Percentiles rank a stretch among this genome's conserved stretches.
Conservation (phyloP, 1,140 invertebrate genomes). For the Tetramorium simillimum region DNA sequence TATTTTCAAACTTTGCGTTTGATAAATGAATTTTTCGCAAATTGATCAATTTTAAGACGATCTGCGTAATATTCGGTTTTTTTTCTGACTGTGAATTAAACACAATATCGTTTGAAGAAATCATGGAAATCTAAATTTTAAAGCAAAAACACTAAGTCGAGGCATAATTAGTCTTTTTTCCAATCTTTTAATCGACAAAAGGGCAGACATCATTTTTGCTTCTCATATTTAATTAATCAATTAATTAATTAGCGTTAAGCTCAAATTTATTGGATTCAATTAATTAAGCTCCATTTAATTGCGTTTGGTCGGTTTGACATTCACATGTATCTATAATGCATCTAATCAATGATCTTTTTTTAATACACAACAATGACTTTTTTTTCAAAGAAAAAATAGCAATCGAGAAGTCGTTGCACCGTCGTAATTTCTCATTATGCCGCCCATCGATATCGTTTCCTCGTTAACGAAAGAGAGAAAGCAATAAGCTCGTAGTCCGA, state of each 20-base stretch:
- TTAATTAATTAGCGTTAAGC: constrained; percentile 9
- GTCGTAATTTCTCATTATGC: background rate
- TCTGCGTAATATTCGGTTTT: no score
- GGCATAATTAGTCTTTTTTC: background rate
- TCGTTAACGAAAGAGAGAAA: constrained; percentile 76
- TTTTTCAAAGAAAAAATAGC: background rate
- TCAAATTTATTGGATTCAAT: background rate
- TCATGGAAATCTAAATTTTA: background rate
- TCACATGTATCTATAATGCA: background rate
- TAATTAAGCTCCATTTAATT: constrained; percentile 29
- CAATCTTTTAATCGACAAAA: background rate
- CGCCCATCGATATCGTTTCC: constrained; percentile 76
- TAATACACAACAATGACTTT: background rate
- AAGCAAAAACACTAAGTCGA: background rate
- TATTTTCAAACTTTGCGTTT: background rate
- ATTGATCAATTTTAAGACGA: background rate
- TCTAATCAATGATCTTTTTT: background rate
- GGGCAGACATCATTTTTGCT: background rate
- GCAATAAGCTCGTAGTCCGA: constrained; percentile 67
- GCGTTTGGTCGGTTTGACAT: background rate
- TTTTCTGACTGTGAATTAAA: no score
- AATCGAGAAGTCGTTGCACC: constrained; percentile 28
- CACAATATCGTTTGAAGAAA: background rate
- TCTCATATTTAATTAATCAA: constrained; percentile 5
- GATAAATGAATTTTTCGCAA: constrained; percentile 20